Base-by-base conservation (phyloP, 2,888 invertebrate genomes). In the Drosophila rellima region DNA sequence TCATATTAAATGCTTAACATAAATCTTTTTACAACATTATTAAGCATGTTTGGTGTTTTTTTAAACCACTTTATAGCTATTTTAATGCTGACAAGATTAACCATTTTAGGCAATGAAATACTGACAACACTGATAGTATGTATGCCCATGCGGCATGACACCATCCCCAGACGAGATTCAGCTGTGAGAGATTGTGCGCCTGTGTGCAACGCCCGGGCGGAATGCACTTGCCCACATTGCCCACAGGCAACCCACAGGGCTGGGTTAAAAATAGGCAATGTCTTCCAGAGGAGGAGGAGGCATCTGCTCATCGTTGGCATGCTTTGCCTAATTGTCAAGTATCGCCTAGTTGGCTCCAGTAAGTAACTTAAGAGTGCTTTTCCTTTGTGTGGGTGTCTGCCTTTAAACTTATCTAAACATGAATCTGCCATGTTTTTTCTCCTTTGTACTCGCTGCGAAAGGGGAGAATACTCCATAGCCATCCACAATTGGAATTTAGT, bases 181-280 rank as follows among this genome's bases (percentile, higher is more conserved):
- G 45, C 56, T 45, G 50, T 10, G 15, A 33, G 33, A 26, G 26
- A 2, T 35, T 23, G n/a, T 59, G 18, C 20, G 39, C 54, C 29
- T 37, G 26, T 18, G 44, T 33, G 56, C 35, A 45, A 35, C 40
- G 54, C 45, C 48, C 50, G 39, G 50, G 29, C 40, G 40, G 42
- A 60, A 60, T 74, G 62, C 64, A 70, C 71, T 82, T 71, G 77
- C 80, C 54, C 65, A 64, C 57, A 60, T 55, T 35, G 51, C 63
- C 56, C 47, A 42, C 51, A 47, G 56, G 51, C 74, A 70, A 57
- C 80, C 80, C 77, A 82, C 82, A 80, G 51, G 70, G 65, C 59
- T 50, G 39, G 42, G 23, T 42, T 60, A 60, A 20, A 60, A 60
- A 60, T 60, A 60, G 59, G 47, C 40, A 29, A 50, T 48, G 50